Evolutionary conservation across 1,140 invertebrate species (phyloP).

Genomic region (Aphis gossypii): DNA sequence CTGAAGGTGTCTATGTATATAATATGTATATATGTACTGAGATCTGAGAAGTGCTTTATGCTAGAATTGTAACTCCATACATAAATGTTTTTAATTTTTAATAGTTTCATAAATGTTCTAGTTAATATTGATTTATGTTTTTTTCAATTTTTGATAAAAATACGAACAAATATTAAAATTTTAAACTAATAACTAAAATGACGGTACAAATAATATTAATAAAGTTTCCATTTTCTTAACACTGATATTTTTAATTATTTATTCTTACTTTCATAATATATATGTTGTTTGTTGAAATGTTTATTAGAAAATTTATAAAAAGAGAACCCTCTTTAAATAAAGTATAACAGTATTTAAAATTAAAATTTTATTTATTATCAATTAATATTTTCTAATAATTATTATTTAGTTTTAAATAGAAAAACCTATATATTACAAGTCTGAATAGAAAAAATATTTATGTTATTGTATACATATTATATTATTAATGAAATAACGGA

Average conservation of each 20-base stretch:
- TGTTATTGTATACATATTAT: background rate
- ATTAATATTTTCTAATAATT: background rate
- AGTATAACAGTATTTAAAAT: background rate
- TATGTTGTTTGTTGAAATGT: background rate
- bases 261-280: background rate
- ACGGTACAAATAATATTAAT: background rate
- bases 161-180: background rate
- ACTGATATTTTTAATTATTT: background rate
- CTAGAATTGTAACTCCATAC: background rate
- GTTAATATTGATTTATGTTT: conserved; percentile 2
- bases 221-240: background rate
- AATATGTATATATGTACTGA: background rate
- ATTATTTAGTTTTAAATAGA: background rate
- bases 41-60: background rate
- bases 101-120: background rate
- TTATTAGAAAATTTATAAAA: background rate
- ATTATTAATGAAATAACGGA: background rate
- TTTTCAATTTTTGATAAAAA: background rate
- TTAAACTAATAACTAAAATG: background rate
- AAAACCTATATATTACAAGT: background rate
- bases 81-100: background rate
- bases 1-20: background rate
- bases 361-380: background rate
- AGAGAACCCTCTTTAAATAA: background rate
- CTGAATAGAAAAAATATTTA: background rate